Conservation (phyloP, 1,140 invertebrate species). For the Matsumurasca onukii region DNA sequence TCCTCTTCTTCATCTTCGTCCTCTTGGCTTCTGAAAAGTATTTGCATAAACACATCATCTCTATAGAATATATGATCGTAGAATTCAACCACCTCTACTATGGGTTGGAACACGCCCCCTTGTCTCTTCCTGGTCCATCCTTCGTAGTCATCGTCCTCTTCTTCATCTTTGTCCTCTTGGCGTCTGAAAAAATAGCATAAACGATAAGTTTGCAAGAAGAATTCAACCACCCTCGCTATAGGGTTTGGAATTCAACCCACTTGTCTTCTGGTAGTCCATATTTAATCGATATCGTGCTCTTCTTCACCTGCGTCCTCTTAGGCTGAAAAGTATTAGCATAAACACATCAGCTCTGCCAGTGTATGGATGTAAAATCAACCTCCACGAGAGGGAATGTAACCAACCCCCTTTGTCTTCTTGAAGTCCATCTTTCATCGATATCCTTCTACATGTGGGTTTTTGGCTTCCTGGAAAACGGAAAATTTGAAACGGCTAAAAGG, state of each 20-base stretch:
- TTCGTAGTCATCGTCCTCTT: slow-evolving; percentile 13
- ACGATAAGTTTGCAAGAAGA: not conserved
- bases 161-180: not conserved
- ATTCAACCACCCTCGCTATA: not conserved
- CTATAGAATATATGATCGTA: not conserved
- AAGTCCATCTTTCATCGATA: too few relatives aligned
- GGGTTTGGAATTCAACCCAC: not conserved
- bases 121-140: not conserved
- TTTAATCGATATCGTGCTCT: not conserved
- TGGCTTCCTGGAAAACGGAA: too few relatives aligned
- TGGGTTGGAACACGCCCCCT: slow-evolving; percentile 10
- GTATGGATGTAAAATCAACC: slow-evolving; percentile 6
- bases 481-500: too few relatives aligned
- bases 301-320: not conserved
- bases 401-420: too few relatives aligned
- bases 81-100: not conserved
- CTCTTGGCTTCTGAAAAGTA: not conserved
- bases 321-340: too few relatives aligned
- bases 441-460: too few relatives aligned
- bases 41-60: too few relatives aligned
- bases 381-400: too few relatives aligned
- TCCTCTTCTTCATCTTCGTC: slow-evolving; percentile 11
- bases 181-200: not conserved
- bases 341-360: too few relatives aligned
- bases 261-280: not conserved